phyloP scores from a whole-genome alignment of 2,113 vertebrate species.

The Smithornis capensis region DNA sequence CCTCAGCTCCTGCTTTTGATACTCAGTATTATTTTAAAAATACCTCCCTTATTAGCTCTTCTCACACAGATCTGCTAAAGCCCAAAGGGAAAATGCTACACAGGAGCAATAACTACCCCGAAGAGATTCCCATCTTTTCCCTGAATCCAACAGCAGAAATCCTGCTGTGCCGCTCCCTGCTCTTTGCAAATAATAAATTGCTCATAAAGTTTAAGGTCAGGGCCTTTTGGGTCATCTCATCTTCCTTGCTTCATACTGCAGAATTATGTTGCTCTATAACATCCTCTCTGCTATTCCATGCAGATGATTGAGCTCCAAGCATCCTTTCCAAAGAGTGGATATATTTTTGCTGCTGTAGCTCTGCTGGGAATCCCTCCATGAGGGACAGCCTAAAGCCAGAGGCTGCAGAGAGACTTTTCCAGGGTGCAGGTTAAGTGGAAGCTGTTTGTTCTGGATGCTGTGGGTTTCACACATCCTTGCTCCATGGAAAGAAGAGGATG shows the following conservation, averaged over 20 bases:
- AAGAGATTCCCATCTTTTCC: background rate
- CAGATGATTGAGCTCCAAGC: background rate
- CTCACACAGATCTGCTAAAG: background rate
- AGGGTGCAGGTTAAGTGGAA: background rate
- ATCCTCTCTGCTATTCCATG: background rate
- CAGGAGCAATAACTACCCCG: background rate
- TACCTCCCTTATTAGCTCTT: background rate
- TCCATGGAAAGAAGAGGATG: rapidly evolving
- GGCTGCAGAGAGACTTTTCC: background rate
- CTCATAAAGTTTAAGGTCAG: background rate
- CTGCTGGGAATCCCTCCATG: background rate
- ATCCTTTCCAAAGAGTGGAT: background rate
- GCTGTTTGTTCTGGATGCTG: background rate
- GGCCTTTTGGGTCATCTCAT: background rate
- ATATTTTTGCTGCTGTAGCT: background rate
- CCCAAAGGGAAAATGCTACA: background rate
- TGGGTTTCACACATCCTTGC: background rate
- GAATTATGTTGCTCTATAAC: background rate
- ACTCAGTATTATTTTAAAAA: background rate
- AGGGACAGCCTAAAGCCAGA: background rate
- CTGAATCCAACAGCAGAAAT: background rate
- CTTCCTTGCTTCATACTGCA: background rate
- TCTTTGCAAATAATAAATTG: background rate
- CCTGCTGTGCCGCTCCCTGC: background rate
- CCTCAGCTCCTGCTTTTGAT: background rate